Conservation (phyloP, 2,888 invertebrate species). For the Boloria selene region DNA sequence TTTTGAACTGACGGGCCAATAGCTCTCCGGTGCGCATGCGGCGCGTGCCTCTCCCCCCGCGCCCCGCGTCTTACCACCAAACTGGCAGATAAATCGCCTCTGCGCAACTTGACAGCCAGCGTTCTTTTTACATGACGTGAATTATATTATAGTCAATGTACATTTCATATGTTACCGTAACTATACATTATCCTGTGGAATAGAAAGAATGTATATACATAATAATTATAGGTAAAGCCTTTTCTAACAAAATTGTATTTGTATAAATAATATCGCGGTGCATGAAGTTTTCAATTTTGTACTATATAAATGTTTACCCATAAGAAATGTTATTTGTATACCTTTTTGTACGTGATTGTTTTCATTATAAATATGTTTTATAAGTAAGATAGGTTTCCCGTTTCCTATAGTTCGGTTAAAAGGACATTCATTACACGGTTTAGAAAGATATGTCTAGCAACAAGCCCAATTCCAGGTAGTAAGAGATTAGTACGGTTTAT, state of each 20-base stretch:
- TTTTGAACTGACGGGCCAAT: too few species aligned
- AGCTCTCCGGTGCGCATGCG: too few species aligned
- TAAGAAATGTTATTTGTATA: background rate
- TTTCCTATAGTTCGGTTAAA: background rate
- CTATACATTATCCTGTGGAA: background rate
- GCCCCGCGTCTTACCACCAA: too few species aligned
- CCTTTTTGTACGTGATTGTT: background rate
- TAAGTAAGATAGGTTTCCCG: background rate
- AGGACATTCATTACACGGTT: too few species aligned
- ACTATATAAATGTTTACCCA: background rate
- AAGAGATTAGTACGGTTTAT: too few species aligned
- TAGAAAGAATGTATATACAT: background rate
- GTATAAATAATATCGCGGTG: conserved; percentile 8
- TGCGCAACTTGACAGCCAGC: too few species aligned
- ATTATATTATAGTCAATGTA: too few species aligned
- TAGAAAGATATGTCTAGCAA: too few species aligned
- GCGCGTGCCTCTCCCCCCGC: too few species aligned
- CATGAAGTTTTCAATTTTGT: conserved; percentile 11
- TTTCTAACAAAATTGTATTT: background rate
- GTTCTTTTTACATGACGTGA: too few species aligned
- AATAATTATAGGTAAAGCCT: background rate
- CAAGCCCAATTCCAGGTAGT: too few species aligned
- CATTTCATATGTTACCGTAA: background rate
- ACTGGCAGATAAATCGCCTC: too few species aligned
- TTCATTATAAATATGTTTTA: background rate